Conservation (phyloP, 2,797 vertebrate genomes). For the Gastrophryne carolinensis region DNA sequence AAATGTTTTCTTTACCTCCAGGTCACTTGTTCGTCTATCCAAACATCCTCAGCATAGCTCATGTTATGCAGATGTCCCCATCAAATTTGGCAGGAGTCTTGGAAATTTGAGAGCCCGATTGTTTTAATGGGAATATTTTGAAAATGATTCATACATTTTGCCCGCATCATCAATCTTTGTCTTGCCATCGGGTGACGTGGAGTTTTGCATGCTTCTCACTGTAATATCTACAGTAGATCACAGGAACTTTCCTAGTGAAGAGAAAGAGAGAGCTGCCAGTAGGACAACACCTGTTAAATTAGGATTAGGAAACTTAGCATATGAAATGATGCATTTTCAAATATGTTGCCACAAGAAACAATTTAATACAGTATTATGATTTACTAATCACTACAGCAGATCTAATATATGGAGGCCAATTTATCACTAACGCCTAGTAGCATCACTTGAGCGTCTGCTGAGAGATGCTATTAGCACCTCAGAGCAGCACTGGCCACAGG, state of each 20-base stretch:
- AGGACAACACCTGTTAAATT: not conserved
- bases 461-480: too few species aligned
- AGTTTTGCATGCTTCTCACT: slow-evolving; percentile 23
- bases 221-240: slow-evolving; percentile 15
- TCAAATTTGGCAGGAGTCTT: slow-evolving; percentile 28
- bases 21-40: slow-evolving; percentile 48
- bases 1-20: slow-evolving; percentile 39
- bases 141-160: slow-evolving; percentile 17
- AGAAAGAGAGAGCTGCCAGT: not conserved
- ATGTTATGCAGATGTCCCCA: slow-evolving; percentile 48
- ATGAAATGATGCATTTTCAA: too few species aligned
- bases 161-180: slow-evolving; percentile 43
- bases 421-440: too few species aligned
- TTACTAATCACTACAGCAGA: too few species aligned
- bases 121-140: slow-evolving; percentile 34
- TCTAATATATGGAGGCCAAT: too few species aligned
- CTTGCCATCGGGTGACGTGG: not conserved
- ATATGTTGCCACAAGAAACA: too few species aligned
- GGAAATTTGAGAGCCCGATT: slow-evolving; percentile 32
- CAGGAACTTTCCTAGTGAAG: not conserved
- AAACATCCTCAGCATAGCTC: slow-evolving; percentile 49
- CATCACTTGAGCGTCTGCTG: too few species aligned
- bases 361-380: too few species aligned
- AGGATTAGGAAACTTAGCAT: too few species aligned
- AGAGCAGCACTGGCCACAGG: too few species aligned